These are phyloP conservation scores for Helogale parvula DNA, from an alignment of 2,113 vertebrate genomes.

Conservation along the genomic window DNA sequence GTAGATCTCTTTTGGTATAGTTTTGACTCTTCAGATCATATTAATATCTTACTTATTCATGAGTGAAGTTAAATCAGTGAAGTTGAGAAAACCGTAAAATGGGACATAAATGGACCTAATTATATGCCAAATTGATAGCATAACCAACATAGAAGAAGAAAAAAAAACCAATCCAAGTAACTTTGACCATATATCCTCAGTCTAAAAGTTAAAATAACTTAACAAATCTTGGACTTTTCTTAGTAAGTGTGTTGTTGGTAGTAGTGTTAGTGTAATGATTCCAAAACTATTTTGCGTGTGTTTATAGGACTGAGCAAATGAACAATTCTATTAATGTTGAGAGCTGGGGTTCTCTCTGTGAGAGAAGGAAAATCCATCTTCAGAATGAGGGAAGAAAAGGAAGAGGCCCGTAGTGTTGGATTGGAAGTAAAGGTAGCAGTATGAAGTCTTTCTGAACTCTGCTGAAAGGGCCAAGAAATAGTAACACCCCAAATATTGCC, in stretches of 20 bases:
- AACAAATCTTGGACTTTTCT: background rate
- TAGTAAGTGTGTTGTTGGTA: background rate
- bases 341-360: background rate
- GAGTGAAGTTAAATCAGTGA: conserved; percentile 6
- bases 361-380: background rate
- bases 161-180: background rate
- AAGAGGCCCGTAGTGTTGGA: background rate
- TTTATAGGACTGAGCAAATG: conserved; percentile 14
- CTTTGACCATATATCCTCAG: background rate
- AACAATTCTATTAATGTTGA: background rate
- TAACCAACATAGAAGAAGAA: background rate
- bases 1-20: background rate
- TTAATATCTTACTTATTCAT: conserved; percentile 12
- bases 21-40: conserved; percentile 1
- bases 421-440: background rate
- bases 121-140: background rate
- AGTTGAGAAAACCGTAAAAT: background rate
- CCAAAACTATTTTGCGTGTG: background rate
- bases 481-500: background rate
- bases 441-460: background rate
- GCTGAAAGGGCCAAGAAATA: background rate
- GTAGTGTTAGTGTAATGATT: background rate
- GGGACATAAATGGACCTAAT: background rate
- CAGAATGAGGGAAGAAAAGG: background rate
- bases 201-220: conserved; percentile 1